phyloP scores from a whole-genome alignment of 2,888 invertebrate genomes.

The Dichetophora obliterata region DNA sequence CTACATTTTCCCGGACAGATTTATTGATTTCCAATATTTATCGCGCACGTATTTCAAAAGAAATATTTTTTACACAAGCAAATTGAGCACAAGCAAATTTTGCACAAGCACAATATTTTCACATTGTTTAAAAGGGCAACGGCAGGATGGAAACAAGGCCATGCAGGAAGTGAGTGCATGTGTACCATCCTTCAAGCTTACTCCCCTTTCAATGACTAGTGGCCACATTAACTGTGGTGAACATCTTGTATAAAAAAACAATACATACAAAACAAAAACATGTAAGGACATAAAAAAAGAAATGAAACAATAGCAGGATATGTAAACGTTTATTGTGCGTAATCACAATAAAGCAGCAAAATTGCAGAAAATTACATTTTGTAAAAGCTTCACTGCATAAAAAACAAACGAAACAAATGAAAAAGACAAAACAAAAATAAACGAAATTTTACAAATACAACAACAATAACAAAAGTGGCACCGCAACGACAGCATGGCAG shows the following conservation, averaged over 20 bases:
- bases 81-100: too few relatives aligned
- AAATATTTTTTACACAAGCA: too few relatives aligned
- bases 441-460: background rate
- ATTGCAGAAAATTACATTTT: slow-evolving; percentile 16
- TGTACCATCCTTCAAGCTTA: background rate
- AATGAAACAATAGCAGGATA: background rate
- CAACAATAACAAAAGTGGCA: background rate
- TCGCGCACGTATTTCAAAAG: too few relatives aligned
- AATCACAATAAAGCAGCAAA: slow-evolving; percentile 17
- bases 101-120: too few relatives aligned
- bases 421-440: background rate
- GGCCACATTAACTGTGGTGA: too few relatives aligned
- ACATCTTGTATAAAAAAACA: background rate
- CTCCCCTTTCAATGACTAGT: background rate
- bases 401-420: background rate
- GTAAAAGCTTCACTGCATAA: background rate
- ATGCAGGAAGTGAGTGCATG: background rate
- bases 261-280: background rate
- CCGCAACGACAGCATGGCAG: background rate
- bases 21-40: too few relatives aligned
- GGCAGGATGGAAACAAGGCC: too few relatives aligned
- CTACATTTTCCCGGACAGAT: too few relatives aligned
- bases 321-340: slow-evolving; percentile 15
- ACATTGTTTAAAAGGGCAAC: too few relatives aligned
- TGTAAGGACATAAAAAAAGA: background rate